Base-by-base conservation (phyloP, 2,888 invertebrate genomes). In the Eupithecia inturbata region DNA sequence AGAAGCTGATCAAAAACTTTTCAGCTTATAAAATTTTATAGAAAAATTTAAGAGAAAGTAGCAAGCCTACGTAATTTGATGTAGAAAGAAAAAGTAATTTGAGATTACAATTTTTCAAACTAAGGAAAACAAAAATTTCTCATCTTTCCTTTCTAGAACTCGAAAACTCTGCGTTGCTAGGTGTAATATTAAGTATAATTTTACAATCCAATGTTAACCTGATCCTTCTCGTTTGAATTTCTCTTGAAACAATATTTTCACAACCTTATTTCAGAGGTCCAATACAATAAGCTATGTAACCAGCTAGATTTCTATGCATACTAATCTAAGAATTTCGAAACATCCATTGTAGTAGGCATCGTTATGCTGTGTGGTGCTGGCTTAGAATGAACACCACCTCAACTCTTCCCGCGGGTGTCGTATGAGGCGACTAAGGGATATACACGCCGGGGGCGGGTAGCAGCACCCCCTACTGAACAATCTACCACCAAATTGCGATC, bases 1-100 rank as follows among this genome's bases (percentile, higher is more conserved):
- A 73, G 78, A 83, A 83, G 80, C 68, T 70, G 77, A 82, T 82
- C 76, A 77, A 82, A 81, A 84, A 82, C 78, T 84, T 78, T 78
- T 73, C 70, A 79, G 80, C 77, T 82, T 78, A 76, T 80, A 83
- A 81, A 79, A 77, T 78, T 80, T 80, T 78, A 77, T 73, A 76
- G 77, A 77, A 77, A 77, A 78, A 76, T 68, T 12, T 71, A 49
- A 69, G 75, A 41, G 67, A 74, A 62, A 53, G 68, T 66, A 71
- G 49, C 68, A 68, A 71, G 53, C 45, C 63, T 67, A 73, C 68
- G 22, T 26, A 68, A 75, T 72, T 67, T 67, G 28, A 75, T 66
- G 60, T 53, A 22, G 36, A 69, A 67, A 70, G 67, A 72, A 72
- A n/a, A 70, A 70, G 71, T 71, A 45, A 60, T 45, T 68, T 68